Conservation (phyloP, 2,888 invertebrate genomes). For the Drosophila pseudotalamancana region DNA sequence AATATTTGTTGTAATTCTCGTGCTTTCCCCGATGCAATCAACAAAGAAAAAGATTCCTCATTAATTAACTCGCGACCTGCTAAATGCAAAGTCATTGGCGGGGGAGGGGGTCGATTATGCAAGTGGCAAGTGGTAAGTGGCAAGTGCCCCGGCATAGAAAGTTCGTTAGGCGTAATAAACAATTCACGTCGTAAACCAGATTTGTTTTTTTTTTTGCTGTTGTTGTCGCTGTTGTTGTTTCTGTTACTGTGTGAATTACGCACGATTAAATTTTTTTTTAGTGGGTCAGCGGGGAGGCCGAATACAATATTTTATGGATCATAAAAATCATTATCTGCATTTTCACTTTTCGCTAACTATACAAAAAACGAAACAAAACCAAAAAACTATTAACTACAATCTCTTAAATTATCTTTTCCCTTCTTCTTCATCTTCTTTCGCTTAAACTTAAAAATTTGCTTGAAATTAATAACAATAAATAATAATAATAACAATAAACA, state of each 20-base stretch:
- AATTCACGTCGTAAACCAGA: conserved; percentile 73
- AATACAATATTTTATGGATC: conserved; percentile 21
- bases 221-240: background rate
- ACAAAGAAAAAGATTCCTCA: conserved; percentile 46
- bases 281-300: conserved; percentile 54
- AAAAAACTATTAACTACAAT: no score
- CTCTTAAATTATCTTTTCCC: no score
- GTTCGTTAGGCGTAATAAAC: conserved; percentile 74
- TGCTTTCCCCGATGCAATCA: conserved; percentile 57
- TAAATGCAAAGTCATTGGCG: conserved; percentile 48
- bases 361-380: no score
- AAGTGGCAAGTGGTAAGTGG: conserved; percentile 65
- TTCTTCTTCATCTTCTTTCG: no score
- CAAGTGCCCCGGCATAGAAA: conserved; percentile 64
- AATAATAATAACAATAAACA: no score
- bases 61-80: conserved; percentile 52
- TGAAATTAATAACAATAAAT: no score
- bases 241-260: conserved; percentile 51
- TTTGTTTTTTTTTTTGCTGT: conserved; percentile 27
- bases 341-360: conserved; percentile 41
- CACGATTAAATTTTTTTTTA: conserved; percentile 60
- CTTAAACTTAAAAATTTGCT: no score
- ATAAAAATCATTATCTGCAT: conserved; percentile 38
- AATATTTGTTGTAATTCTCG: conserved; percentile 25
- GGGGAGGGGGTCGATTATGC: conserved; percentile 40